Evolutionary conservation across 2,797 vertebrate species (phyloP), one percentile per base, ranked within the genome.

Genomic region (Lagodon rhomboides): DNA sequence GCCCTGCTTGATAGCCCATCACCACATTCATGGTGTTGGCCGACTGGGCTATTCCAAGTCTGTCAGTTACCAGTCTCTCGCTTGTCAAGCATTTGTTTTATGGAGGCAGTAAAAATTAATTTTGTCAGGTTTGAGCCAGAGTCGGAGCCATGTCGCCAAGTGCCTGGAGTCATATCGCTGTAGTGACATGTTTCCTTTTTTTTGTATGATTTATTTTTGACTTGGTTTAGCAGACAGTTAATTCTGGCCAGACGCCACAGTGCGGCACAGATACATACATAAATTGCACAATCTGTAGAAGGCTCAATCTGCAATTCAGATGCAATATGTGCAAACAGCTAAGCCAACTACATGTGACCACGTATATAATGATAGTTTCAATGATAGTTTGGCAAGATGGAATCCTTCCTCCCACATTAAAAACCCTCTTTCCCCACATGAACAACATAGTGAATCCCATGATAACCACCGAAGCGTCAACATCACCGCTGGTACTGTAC

Each of bases 1-100:
- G 51, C 70, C 27, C 43, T 22, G 51, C 70, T 73, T 85, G 84
- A 92, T 89, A 89, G 65, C 70, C 68, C 58, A 44, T 87, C 75
- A 83, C 65, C 70, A 80, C 82, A 82, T 79, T 16, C 43, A 22
- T 59, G 46, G 51, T 76, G 82, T 88, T 82, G 63, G 70, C 43
- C 25, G 71, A 76, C 46, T 3, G 18, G 46, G 58, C 54, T 69
- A 54, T 80, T 75, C 44, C 81, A 61, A 79, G 56, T 84, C 30
- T 85, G 79, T 84, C 78, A 83, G 85, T 88, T 72, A 66, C 78
- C 75, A 58, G 34, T 80, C 66, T 77, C 22, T 38, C 27, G 27
- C 72, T 80, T 74, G 73, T 81, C 43, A 23, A 25, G n/a, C 34
- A 80, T 80, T 66, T 47, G 43, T 78, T 82, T 76, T 58, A 66